Percentiles rank a stretch among this genome's conserved stretches.
Conservation (phyloP, 2,888 invertebrate species). For the Chymomyza fuscimana region DNA sequence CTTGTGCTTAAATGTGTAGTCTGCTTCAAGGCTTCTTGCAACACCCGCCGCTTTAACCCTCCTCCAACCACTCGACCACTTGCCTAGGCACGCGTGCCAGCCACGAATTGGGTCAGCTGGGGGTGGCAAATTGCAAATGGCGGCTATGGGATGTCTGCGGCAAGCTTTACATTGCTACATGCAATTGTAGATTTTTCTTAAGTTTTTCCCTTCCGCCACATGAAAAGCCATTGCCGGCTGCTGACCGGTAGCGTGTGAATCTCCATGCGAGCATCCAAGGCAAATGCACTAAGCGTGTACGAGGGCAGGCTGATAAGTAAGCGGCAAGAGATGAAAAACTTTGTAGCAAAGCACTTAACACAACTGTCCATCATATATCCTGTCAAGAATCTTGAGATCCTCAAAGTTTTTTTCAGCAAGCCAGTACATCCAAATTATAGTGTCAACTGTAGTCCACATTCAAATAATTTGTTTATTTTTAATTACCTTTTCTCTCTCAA, state of each 20-base stretch:
- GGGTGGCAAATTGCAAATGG: conserved; percentile 7
- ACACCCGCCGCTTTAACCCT: not conserved
- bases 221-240: not conserved
- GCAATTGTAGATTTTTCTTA: not conserved
- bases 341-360: too few species aligned
- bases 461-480: too few species aligned
- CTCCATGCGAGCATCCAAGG: not conserved
- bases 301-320: too few species aligned
- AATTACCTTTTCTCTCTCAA: too few species aligned
- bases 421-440: too few species aligned
- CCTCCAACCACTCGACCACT: not conserved
- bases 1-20: not conserved
- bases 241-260: not conserved
- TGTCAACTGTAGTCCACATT: too few species aligned
- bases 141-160: not conserved
- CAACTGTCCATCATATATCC: too few species aligned
- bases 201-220: not conserved
- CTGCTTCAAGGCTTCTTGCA: conserved; percentile 5
- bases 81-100: conserved; percentile 20
- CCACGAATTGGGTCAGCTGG: conserved; percentile 55
- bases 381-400: too few species aligned
- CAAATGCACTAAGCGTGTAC: not conserved
- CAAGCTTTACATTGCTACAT: not conserved
- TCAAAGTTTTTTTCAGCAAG: too few species aligned
- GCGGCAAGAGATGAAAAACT: too few species aligned